phyloP scores from a whole-genome alignment of 1,140 invertebrate genomes.

The Caerostris extrusa region DNA sequence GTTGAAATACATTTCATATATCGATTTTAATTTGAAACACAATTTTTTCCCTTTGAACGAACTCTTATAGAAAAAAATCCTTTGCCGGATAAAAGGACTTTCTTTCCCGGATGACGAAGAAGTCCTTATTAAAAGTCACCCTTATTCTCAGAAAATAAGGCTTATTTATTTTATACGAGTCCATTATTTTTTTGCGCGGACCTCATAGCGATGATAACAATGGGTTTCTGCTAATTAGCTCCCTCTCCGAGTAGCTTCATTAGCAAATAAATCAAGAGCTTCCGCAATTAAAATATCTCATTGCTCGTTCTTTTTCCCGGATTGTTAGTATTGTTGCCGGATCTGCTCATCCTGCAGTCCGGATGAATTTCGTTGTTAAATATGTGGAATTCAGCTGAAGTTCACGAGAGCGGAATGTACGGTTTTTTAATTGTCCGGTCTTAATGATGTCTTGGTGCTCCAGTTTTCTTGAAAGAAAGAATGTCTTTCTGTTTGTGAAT shows the following conservation, averaged over 20 bases:
- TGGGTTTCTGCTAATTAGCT: not conserved
- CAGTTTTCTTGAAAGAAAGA: too few relatives aligned
- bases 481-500: too few relatives aligned
- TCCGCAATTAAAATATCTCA: conserved; percentile 37
- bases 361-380: too few relatives aligned
- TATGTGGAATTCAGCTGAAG: too few relatives aligned
- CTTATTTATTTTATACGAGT: not conserved
- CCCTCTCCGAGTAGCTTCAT: not conserved
- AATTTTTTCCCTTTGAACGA: too few relatives aligned
- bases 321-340: not conserved
- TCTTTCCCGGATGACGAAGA: not conserved
- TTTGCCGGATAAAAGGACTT: too few relatives aligned
- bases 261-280: conserved; percentile 11
- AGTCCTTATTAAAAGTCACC: not conserved
- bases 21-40: too few relatives aligned
- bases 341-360: not conserved
- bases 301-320: not conserved
- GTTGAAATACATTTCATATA: too few relatives aligned
- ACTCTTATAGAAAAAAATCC: too few relatives aligned
- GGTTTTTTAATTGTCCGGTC: not conserved
- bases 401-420: not conserved
- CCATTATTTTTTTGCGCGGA: not conserved
- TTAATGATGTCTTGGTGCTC: not conserved
- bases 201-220: not conserved
- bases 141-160: not conserved